phyloP scores from a whole-genome alignment of 2,113 vertebrate genomes.

The Chitala chitala region DNA sequence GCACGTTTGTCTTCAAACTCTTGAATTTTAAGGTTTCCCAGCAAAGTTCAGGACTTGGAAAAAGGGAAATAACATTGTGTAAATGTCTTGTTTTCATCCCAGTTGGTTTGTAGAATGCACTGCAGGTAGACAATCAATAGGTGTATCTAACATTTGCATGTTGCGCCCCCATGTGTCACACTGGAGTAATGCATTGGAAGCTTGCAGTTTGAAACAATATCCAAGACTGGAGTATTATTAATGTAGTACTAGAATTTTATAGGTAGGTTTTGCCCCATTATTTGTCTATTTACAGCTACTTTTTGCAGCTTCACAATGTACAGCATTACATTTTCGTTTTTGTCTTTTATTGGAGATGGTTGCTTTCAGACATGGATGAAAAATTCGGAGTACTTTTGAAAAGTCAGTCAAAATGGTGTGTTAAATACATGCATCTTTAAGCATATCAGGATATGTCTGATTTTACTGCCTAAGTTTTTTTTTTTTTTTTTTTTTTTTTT shows the following conservation, averaged over 20 bases:
- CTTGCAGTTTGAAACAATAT: neutral
- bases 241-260: neutral
- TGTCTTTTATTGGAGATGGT: neutral
- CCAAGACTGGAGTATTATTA: slow-evolving; percentile 2
- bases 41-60: neutral
- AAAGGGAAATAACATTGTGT: slow-evolving; percentile 10
- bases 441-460: slow-evolving; percentile 31
- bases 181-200: neutral
- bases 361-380: neutral
- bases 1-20: neutral
- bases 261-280: neutral
- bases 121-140: slow-evolving; percentile 40
- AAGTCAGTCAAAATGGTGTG: slow-evolving; percentile 33
- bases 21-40: neutral
- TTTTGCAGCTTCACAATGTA: neutral
- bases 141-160: slow-evolving; percentile 7
- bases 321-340: neutral
- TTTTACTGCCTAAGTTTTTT: slow-evolving; percentile 44
- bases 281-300: neutral
- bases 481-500: slow-evolving; percentile 39
- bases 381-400: neutral
- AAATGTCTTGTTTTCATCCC: slow-evolving; percentile 15
- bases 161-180: slow-evolving; percentile 19
- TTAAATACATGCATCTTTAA: slow-evolving; percentile 45
- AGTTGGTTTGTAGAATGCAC: slow-evolving; percentile 30